Base-by-base conservation (phyloP, 2,113 vertebrate species). In the Holacanthus passer region DNA sequence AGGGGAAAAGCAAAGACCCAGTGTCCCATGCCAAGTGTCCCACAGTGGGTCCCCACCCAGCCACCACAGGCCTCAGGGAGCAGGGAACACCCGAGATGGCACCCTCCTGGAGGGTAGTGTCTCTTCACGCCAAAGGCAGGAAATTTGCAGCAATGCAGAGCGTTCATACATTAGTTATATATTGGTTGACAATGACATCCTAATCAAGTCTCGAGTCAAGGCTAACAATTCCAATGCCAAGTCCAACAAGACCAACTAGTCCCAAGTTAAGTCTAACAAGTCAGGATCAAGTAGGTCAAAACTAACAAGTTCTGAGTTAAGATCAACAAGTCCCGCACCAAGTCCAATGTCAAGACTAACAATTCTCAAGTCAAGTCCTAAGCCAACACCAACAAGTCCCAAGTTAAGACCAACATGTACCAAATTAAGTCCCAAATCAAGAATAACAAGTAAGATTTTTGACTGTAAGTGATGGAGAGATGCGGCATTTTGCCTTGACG, bases 1-100 rank as follows among this genome's bases (percentile, higher is more conserved):
- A 75, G 39, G 47, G 58, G 32, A 24, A 35, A 71, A 48, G 81
- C 52, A 73, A 77, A 79, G 59, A 77, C 52, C 48, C 22, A 59
- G 62, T 65, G 77, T 83, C 58, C 58, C 27, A 41, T 78, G 71
- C 74, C 69, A 84, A 83, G 65, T 87, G 81, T 81, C 83, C 82
- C 58, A 68, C 48, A 82, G 53, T 6, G 35, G 50, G 47, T 86
- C 82, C 62, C 84, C 84, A 80, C 74, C 79, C 80, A 77, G 50
- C n/a, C 69, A 83, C 77, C 81, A 63, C 73, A 87, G 53, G 73
- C 67, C 62, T 86, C 75, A 55, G 71, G 74, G 48, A 59, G 48
- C 50, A 58, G 63, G 79, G 47, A 87, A 88, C 85, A 87, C 83
- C 85, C 79, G 88, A 73, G 71, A 59, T 85, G 76, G 43, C 73